Conservation (phyloP, 2,888 invertebrate species). For the Heliconius cydno region DNA sequence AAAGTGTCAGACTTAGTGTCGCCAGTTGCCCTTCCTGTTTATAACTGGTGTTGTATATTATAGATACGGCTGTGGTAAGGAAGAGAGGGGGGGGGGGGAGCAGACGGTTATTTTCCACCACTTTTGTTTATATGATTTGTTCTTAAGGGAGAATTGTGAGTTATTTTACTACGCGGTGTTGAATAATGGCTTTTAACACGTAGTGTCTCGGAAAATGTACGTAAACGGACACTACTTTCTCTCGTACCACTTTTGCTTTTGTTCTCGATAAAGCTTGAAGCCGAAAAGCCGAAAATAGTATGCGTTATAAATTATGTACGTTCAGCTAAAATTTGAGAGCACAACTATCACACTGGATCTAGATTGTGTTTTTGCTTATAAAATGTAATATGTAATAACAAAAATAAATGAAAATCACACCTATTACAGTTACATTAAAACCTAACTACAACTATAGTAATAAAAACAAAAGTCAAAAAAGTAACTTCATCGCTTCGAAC, state of each 20-base stretch:
- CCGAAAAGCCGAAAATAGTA: too few species aligned
- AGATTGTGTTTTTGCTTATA: neutral
- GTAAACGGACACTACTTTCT: too few species aligned
- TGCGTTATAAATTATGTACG: neutral
- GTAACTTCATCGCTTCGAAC: neutral
- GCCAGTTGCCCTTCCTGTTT: slow-evolving; percentile 58
- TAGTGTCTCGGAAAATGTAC: too few species aligned
- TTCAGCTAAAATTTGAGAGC: neutral
- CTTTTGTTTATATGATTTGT: neutral
- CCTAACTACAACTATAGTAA: neutral
- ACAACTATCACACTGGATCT: neutral
- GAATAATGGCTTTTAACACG: too few species aligned
- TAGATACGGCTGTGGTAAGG: neutral
- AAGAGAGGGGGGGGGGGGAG: slow-evolving; percentile 22
- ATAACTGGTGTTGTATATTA: slow-evolving; percentile 53
- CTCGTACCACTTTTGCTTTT: neutral
- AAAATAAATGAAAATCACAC: neutral
- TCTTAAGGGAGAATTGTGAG: neutral
- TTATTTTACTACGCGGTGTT: too few species aligned
- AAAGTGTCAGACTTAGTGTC: slow-evolving; percentile 65
- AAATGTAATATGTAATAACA: neutral
- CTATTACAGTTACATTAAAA: neutral
- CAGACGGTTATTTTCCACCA: slow-evolving; percentile 26
- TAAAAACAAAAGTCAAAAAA: neutral
- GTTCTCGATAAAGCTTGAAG: neutral